Evolutionary conservation across 2,797 vertebrate genomes (phyloP), one percentile per base, ranked within the genome.

Genomic region (Decapterus maruadsi): DNA sequence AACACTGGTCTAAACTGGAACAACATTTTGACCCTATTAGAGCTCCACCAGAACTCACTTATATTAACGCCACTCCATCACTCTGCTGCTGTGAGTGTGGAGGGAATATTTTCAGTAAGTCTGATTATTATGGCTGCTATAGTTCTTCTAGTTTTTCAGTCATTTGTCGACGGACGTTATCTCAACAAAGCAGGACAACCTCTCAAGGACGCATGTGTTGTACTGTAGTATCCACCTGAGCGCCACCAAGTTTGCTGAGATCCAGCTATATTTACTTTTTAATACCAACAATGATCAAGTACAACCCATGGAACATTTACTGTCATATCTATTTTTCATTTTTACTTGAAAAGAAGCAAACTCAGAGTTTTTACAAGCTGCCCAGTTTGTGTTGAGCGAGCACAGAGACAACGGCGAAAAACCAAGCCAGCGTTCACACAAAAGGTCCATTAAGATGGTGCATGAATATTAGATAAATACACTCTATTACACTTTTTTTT

Each of bases 381-480:
- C 43, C 7, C 50, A 22, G 40, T 79, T 87, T 81, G 20, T 87
- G 70, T 83, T 50, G 36, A 80, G 45, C 54, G n/a, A 2, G 22
- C 67, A 51, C 68, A 26, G 54, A 46, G 56, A 86, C 81, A 82
- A 79, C n/a, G n/a, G 34, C 19, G 22, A 63, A 77, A 79, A 86
- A n/a, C n/a, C 82, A 88, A 81, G 80, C 66, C 8, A 2, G 20
- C 78, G 53, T 77, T 83, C 75, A 48, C 74, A 87, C 82, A 80
- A 75, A 85, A 82, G 70, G 62, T 85, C 86, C 90, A 92, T 92
- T 87, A 92, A 77, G 88, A 76, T 34, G 29, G 9, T 8, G 16
- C 83, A 92, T 91, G 19, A 89, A 92, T 94, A 82, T 91, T 92
- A 83, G 61, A 92, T 91, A 83, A 76, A 90, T 63, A 81, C 85